Evolutionary conservation across 2,113 vertebrate genomes (phyloP).

Genomic region (Pterocles gutturalis): DNA sequence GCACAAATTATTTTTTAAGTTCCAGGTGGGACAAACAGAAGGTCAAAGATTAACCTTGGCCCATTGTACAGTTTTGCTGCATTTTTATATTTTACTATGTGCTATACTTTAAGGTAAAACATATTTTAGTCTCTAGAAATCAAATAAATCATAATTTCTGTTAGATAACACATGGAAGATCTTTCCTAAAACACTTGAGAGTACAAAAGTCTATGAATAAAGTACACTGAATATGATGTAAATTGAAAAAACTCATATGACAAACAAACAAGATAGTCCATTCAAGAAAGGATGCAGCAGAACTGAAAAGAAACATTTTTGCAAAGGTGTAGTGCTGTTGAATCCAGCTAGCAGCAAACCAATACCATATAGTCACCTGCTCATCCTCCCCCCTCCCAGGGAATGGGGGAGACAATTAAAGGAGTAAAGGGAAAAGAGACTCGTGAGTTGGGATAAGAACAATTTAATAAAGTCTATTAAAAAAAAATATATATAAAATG

Average conservation of each 20-base stretch:
- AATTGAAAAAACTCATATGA: background rate
- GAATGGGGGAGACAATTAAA: too few relatives aligned
- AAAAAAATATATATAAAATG: too few relatives aligned
- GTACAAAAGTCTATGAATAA: background rate
- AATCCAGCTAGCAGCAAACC: too few relatives aligned
- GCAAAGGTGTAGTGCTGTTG: background rate
- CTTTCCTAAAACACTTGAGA: background rate
- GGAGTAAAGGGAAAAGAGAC: too few relatives aligned
- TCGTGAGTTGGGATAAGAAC: too few relatives aligned
- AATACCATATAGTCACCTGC: too few relatives aligned
- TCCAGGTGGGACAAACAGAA: background rate
- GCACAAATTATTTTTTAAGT: background rate
- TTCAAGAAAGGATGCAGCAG: background rate
- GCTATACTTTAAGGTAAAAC: background rate
- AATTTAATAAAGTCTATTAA: too few relatives aligned
- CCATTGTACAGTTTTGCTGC: background rate
- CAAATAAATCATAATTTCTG: background rate
- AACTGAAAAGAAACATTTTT: background rate
- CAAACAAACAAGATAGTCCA: background rate
- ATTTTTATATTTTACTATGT: background rate
- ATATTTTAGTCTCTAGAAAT: background rate
- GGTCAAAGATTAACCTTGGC: background rate
- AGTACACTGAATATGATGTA: background rate
- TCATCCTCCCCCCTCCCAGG: too few relatives aligned
- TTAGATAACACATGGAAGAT: background rate